Evolutionary conservation across 2,113 vertebrate species (phyloP).

Genomic region (Cariama cristata): DNA sequence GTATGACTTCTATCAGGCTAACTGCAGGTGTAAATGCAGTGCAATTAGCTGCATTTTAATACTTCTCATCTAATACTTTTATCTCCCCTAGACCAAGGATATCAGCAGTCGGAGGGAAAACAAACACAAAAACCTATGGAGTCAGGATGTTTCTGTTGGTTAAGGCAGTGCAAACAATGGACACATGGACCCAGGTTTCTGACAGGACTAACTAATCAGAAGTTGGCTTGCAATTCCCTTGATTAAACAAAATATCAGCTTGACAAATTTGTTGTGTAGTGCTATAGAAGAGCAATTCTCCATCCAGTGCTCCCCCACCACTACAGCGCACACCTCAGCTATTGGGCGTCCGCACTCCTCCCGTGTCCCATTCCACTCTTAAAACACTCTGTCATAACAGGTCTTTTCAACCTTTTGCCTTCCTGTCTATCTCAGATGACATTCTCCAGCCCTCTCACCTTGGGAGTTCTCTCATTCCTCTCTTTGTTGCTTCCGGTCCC

Average conservation of each 20-base stretch:
- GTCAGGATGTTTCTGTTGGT: not conserved
- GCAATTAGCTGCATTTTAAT: not conserved
- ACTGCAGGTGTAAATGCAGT: not conserved
- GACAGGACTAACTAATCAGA: not conserved
- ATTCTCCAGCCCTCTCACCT: not conserved
- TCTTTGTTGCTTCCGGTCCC: not conserved
- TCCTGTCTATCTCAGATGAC: not conserved
- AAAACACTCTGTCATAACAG: not conserved
- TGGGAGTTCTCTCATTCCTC: not conserved
- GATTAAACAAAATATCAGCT: not conserved
- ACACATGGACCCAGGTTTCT: not conserved
- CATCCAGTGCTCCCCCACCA: not conserved
- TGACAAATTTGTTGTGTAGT: not conserved
- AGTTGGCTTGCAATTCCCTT: not conserved
- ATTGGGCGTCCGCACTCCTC: fast-evolving
- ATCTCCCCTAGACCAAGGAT: not conserved
- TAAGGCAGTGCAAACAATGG: not conserved
- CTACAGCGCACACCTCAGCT: not conserved
- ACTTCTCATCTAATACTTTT: not conserved
- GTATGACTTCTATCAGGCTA: not conserved
- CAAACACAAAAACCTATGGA: not conserved
- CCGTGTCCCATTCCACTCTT: not conserved
- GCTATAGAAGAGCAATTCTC: not conserved
- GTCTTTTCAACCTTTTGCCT: not conserved
- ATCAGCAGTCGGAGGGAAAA: not conserved